A percentile compares a stretch with the other conserved stretches of the same genome.
These are phyloP conservation scores for Bathynomus jamesi DNA, from an alignment of 1,140 invertebrate genomes.

Conservation along the genomic window DNA sequence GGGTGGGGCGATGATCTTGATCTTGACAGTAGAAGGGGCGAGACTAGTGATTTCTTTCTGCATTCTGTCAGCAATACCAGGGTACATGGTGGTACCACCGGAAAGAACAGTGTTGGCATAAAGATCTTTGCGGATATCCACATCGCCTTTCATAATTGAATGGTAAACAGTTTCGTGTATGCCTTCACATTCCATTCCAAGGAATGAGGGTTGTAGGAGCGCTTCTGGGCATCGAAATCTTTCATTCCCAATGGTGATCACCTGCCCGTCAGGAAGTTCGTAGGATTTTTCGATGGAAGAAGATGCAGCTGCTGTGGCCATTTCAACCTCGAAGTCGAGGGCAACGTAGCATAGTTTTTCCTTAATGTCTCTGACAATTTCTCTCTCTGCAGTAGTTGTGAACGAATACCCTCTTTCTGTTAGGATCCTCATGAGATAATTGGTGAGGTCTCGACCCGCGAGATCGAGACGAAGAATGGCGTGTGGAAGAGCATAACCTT, in stretches of 20 bases:
- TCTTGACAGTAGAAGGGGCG: constrained; percentile 66
- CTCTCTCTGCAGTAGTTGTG: constrained; percentile 61
- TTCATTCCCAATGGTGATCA: constrained; percentile 57
- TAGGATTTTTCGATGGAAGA: constrained; percentile 72
- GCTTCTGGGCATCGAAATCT: constrained; percentile 43
- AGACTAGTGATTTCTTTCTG: constrained; percentile 54
- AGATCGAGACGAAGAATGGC: constrained; percentile 69
- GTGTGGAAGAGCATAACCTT: constrained; percentile 47
- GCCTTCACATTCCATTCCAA: constrained; percentile 74
- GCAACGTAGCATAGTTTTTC: too few species aligned
- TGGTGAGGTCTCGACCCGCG: constrained; percentile 78
- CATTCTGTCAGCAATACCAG: constrained; percentile 52
- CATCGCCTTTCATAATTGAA: constrained; percentile 54
- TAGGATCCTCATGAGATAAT: constrained; percentile 86
- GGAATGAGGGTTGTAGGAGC: constrained; percentile 64
- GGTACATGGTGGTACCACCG: constrained; percentile 56
- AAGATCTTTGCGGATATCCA: constrained; percentile 59
- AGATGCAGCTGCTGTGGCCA: constrained; percentile 44
- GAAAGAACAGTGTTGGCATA: constrained; percentile 64
- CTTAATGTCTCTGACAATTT: constrained; percentile 88
- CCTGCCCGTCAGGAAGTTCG: too few species aligned
- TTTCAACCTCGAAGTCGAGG: constrained; percentile 55
- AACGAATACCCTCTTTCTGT: constrained; percentile 59
- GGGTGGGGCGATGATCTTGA: constrained; percentile 77
- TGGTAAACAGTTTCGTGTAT: constrained; percentile 72